Evolutionary conservation across 2,888 invertebrate species (phyloP).

Genomic region (Eupithecia vulgata): DNA sequence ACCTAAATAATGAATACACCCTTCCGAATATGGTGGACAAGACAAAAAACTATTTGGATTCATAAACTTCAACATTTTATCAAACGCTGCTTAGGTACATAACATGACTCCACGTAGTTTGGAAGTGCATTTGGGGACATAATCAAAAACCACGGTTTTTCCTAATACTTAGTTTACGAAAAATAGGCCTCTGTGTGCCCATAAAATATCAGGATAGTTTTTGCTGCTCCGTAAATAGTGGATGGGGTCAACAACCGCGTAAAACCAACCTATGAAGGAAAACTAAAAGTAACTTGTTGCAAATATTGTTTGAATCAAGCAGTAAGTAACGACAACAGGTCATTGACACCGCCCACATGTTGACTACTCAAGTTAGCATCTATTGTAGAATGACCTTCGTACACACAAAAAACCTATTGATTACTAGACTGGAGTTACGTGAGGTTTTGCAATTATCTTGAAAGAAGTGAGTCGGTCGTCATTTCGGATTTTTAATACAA

Average conservation of each 20-base stretch:
- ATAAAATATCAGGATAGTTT: too few species aligned
- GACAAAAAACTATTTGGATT: background rate
- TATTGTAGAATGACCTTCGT: slow-evolving; percentile 40
- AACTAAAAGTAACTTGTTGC: background rate
- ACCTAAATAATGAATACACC: slow-evolving; percentile 1
- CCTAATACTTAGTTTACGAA: too few species aligned
- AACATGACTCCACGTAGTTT: too few species aligned
- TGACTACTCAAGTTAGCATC: slow-evolving; percentile 44
- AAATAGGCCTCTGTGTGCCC: too few species aligned
- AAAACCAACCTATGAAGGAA: background rate
- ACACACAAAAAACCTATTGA: slow-evolving; percentile 40
- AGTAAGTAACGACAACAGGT: slow-evolving; percentile 22
- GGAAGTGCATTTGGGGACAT: too few species aligned
- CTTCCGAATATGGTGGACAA: background rate
- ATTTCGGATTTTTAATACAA: background rate
- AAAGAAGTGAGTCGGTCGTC: background rate
- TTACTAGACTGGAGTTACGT: slow-evolving; percentile 6
- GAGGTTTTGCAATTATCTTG: slow-evolving; percentile 1
- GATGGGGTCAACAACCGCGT: background rate
- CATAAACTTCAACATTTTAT: too few species aligned
- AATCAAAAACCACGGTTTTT: too few species aligned
- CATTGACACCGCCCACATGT: slow-evolving; percentile 48
- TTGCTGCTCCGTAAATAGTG: too few species aligned
- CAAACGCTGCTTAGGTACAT: too few species aligned
- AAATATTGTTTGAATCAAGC: background rate